Conservation (phyloP, 2,888 invertebrate species). For the Drosophila merina region DNA sequence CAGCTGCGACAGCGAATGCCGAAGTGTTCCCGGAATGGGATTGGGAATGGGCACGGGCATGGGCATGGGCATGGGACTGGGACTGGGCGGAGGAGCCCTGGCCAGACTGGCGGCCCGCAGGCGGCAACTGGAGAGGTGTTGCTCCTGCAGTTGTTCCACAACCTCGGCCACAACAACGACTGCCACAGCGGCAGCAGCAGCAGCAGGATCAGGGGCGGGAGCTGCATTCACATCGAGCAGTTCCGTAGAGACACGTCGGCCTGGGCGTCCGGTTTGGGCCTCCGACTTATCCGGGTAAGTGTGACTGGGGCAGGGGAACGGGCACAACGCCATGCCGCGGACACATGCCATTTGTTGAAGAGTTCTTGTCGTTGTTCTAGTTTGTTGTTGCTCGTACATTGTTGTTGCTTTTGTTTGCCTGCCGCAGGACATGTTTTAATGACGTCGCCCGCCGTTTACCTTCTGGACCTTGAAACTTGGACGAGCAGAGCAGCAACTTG, state of each 20-base stretch:
- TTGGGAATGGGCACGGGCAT: background rate
- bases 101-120: conserved; percentile 59
- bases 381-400: conserved; percentile 25
- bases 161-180: conserved; percentile 82
- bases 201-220: conserved; percentile 24
- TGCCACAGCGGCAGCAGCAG: conserved; percentile 57
- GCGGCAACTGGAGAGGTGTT: conserved; percentile 57
- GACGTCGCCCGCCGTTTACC: conserved; percentile 67
- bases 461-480: conserved; percentile 38
- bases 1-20: conserved; percentile 82
- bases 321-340: conserved; percentile 27
- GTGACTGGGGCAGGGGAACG: conserved; percentile 18
- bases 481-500: conserved; percentile 46
- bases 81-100: conserved; percentile 58
- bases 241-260: conserved; percentile 67
- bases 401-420: conserved; percentile 47
- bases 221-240: conserved; percentile 72
- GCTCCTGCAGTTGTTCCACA: conserved; percentile 68
- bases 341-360: conserved; percentile 63
- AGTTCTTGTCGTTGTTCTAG: conserved; percentile 56
- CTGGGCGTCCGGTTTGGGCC: conserved; percentile 86
- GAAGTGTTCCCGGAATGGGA: conserved; percentile 19
- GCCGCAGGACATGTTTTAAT: conserved; percentile 71
- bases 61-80: conserved; percentile 39
- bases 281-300: conserved; percentile 88